Conservation (phyloP, 2,113 vertebrate species). For the Tachysurus fulvidraco region DNA sequence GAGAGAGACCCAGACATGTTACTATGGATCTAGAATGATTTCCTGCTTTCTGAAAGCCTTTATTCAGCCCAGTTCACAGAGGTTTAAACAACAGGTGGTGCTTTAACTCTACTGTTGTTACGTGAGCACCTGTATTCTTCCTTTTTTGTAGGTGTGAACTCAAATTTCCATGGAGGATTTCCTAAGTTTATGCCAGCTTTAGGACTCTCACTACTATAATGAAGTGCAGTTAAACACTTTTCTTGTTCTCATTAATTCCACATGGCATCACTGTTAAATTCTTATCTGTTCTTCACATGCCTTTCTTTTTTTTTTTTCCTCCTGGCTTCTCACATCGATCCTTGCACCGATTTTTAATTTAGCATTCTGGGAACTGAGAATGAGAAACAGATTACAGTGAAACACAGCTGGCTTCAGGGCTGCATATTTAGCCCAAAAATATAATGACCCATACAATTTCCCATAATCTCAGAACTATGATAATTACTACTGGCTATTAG, state of each 20-base stretch:
- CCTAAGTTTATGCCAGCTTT: background rate
- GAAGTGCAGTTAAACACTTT: background rate
- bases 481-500: background rate
- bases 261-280: background rate
- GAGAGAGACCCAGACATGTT: conserved; percentile 11
- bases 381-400: conserved; percentile 13
- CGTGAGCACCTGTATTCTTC: conserved; percentile 22
- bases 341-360: background rate
- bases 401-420: background rate
- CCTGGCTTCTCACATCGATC: background rate
- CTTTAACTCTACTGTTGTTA: background rate
- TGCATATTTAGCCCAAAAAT: background rate
- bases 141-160: conserved; percentile 11
- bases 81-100: conserved; percentile 19
- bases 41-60: conserved; percentile 22
- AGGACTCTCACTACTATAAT: background rate
- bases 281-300: background rate
- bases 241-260: background rate
- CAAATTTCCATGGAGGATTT: conserved; percentile 22
- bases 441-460: background rate
- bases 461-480: background rate
- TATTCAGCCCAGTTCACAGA: conserved; percentile 2
- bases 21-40: conserved; percentile 19
- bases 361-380: conserved; percentile 5
- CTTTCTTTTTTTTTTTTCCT: background rate